A percentile compares a stretch with the other conserved stretches of the same genome.
Conservation (phyloP, 1,140 invertebrate genomes). For the Triops longicaudatus region DNA sequence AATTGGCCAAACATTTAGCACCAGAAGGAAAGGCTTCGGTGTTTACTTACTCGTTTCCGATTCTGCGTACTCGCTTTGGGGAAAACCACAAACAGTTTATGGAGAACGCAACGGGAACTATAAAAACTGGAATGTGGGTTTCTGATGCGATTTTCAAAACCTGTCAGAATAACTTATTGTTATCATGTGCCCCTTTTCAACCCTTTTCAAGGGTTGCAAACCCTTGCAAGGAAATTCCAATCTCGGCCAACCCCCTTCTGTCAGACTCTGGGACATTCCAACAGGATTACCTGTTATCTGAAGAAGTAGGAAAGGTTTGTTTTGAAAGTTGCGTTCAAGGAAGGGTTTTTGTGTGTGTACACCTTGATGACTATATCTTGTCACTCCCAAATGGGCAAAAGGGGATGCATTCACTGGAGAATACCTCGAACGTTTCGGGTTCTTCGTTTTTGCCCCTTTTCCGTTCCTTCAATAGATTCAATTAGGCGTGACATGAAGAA, state of each 20-base stretch:
- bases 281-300: neutral
- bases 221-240: neutral
- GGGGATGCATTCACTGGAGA: neutral
- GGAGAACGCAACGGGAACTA: neutral
- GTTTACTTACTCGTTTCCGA: no score
- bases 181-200: neutral
- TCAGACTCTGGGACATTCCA: neutral
- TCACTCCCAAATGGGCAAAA: neutral
- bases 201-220: neutral
- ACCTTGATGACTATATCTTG: neutral
- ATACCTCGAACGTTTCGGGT: neutral
- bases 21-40: no score
- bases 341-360: neutral
- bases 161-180: conserved; percentile 4
- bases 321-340: neutral
- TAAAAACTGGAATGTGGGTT: neutral
- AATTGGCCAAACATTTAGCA: neutral
- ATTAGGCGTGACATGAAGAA: neutral
- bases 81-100: neutral
- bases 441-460: neutral
- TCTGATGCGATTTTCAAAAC: neutral
- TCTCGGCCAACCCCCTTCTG: neutral
- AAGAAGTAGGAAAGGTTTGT: neutral
- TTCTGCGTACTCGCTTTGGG: neutral
- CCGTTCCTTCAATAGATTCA: neutral